A percentile compares a stretch with the other conserved stretches of the same genome.
Conservation (phyloP, 2,888 invertebrate genomes). For the Drosophila koepferae region DNA sequence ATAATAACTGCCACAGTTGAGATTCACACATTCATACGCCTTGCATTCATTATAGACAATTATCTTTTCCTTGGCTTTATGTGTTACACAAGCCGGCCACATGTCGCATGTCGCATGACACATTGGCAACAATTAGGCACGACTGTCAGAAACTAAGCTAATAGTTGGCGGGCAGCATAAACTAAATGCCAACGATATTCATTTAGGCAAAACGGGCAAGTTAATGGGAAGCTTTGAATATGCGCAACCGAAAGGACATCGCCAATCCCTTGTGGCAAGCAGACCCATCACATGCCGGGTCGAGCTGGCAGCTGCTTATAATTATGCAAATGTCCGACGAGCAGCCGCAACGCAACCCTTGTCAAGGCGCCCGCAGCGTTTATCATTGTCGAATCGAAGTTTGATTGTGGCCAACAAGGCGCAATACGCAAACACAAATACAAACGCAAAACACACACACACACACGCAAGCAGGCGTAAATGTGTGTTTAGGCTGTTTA, state of each 20-base stretch:
- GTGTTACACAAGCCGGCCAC: slow-evolving; percentile 17
- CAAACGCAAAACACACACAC: slow-evolving; percentile 4
- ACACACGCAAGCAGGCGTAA: slow-evolving; percentile 28
- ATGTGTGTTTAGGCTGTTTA: slow-evolving; percentile 51
- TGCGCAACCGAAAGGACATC: slow-evolving; percentile 19
- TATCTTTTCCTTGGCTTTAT: slow-evolving; percentile 13
- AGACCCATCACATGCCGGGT: slow-evolving; percentile 21
- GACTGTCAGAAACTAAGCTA: slow-evolving; percentile 49
- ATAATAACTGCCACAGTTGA: not conserved
- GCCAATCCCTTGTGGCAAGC: slow-evolving; percentile 25
- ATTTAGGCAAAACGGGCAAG: slow-evolving; percentile 34
- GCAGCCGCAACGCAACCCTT: slow-evolving; percentile 37
- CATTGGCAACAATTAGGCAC: slow-evolving; percentile 49
- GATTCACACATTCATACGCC: not conserved
- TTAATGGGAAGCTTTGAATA: slow-evolving; percentile 54
- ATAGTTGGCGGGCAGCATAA: slow-evolving; percentile 38
- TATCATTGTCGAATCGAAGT: slow-evolving; percentile 67
- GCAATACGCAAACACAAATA: not conserved
- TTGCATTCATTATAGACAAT: slow-evolving; percentile 24
- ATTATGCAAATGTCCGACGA: slow-evolving; percentile 69
- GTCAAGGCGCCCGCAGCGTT: slow-evolving; percentile 39
- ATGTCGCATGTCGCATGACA: slow-evolving; percentile 14
- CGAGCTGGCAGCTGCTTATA: slow-evolving; percentile 32
- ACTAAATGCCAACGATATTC: slow-evolving; percentile 61
- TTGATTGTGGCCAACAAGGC: slow-evolving; percentile 46